Conservation (phyloP, 2,113 vertebrate species). For the Pelmatolapia mariae region DNA sequence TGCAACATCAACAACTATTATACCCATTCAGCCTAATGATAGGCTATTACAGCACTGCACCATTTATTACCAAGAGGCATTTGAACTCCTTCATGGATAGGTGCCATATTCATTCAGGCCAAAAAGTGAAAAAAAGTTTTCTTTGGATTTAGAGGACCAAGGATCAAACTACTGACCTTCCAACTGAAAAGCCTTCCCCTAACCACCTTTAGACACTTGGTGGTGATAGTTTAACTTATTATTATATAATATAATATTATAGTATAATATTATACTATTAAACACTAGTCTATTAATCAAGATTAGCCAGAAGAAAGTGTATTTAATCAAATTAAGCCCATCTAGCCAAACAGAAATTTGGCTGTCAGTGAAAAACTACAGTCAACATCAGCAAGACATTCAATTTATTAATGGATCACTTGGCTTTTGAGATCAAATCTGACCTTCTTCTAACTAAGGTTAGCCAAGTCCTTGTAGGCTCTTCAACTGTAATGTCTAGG, state of each 20-base stretch:
- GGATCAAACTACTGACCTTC: not conserved
- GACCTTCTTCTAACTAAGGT: not conserved
- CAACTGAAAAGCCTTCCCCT: not conserved
- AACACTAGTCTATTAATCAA: not conserved
- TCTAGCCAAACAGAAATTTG: not conserved
- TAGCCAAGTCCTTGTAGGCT: not conserved
- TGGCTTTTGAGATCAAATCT: not conserved
- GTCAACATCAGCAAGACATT: not conserved
- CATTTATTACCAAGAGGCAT: not conserved
- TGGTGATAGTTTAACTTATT: not conserved
- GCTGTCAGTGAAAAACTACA: not conserved
- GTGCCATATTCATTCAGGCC: not conserved
- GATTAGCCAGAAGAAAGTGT: not conserved
- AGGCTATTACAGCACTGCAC: not conserved
- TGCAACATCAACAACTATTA: not conserved
- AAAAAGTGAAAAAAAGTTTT: not conserved
- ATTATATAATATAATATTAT: not conserved
- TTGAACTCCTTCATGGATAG: not conserved
- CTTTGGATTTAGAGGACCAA: not conserved
- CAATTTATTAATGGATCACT: not conserved
- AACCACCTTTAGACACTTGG: not conserved
- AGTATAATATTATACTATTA: not conserved
- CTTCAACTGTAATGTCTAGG: not conserved
- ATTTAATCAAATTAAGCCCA: not conserved
- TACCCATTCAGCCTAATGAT: not conserved